Evolutionary conservation across 2,888 invertebrate species (phyloP), one percentile per base, ranked within the genome.

Genomic region (Coenonympha arcania): DNA sequence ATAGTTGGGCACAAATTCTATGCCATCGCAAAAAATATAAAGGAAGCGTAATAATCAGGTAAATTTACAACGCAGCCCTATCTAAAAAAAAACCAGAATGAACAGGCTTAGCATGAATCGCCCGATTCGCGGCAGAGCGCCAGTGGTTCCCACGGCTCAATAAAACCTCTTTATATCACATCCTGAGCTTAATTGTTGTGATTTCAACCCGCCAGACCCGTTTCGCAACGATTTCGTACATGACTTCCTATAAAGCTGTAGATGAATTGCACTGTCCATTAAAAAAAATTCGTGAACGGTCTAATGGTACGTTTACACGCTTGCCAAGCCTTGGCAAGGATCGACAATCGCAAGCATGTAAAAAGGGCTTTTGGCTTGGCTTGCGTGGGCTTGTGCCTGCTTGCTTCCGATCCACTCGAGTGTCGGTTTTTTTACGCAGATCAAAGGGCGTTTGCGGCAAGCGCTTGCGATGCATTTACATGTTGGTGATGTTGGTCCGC

Each of bases 161-260:
- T 60, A 57, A 59, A 57, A 57, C 57, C 53, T 63, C 61, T 66
- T 62, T 60, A 63, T 62, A 62, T 62, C 62, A 61, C 59, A 66
- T 68, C 66, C 68, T 66, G 61, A 44, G 63, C 59, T 66, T 66
- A 64, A 66, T 67, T 63, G 64, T 67, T 61, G 56, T 59, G 61
- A 61, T 58, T 60, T 57, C 55, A 57, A 58, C 56, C 49, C 59
- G 46, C 50, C 53, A 49, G 52, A 55, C 55, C 48, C 30, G 55
- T 55, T 55, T 52, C 26, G 47, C 51, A 46, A 46, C 33, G 36
- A 46, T 52, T 48, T 42, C 37, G 36, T 51, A 39, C 40, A 9
- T 19, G 3, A 43, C 55, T 49, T 49, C 54, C 54, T 55, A 52
- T 50, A 36, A 49, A 9, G 45, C 36, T 28, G 4, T 1, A 16